Evolutionary conservation across 2,888 invertebrate genomes (phyloP), one percentile per base, ranked within the genome.

Genomic region (Amblyteles armatorius): DNA sequence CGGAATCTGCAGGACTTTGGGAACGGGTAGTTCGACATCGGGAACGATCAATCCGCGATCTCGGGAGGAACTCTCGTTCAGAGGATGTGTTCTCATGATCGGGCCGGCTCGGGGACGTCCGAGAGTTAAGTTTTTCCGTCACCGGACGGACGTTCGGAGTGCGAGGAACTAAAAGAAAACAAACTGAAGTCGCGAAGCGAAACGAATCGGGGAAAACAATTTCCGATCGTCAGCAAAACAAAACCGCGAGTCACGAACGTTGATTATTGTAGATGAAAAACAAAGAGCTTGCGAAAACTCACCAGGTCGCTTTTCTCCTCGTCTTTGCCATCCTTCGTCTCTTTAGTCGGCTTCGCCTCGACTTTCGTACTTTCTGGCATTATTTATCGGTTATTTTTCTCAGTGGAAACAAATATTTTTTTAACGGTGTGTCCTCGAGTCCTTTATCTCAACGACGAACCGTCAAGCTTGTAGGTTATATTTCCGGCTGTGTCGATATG

Each of bases 281-380:
- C 80, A 52, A 16, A 16, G 69, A 67, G 63, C 11, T 63, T n/a
- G 26, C 16, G 60, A 40, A n/a, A 63, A 86, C 91, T 93, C 88
- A 95, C 95, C 94, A 95, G 87, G 85, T 95, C 95, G 86, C 93
- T 94, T 87, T 95, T 94, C 73, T 95, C 94, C 40, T 94, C 94
- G 26, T 94, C 94, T 88, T 95, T 94, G 65, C 94, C 94, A 89
- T 93, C 94, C 85, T 94, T 94, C 87, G 92, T 93, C 86, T 94
- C 94, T 88, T 93, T 94, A 40, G 89, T 88, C 5, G 90, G 90
- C 87, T 93, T 94, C 52, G 91, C 91, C 88, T 93, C 94, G 52
- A 91, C 90, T 89, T 94, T 94, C 50, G 93, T 94, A 87, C 93
- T 94, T 85, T 93, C 94, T 36, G 93, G 93, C 94, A 94, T 94